phyloP scores from a whole-genome alignment of 2,113 vertebrate species.

The Eolophus roseicapilla region DNA sequence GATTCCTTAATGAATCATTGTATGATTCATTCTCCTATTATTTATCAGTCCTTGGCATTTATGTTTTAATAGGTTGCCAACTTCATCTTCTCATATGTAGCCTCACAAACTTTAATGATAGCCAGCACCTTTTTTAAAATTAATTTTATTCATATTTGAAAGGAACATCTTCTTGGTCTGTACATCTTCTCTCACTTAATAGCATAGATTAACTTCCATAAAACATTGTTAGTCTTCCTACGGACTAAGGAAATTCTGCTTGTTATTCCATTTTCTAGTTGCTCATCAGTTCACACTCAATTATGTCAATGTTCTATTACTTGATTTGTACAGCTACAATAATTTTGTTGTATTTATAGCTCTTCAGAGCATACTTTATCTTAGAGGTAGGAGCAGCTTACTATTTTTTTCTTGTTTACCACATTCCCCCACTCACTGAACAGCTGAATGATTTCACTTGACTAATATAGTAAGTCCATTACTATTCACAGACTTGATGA shows the following conservation, averaged over 20 bases:
- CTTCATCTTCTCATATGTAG: background rate
- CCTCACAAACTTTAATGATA: background rate
- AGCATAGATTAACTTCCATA: background rate
- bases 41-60: background rate
- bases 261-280: background rate
- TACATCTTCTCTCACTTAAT: background rate
- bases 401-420: background rate
- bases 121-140: background rate
- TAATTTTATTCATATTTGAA: background rate
- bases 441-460: background rate
- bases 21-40: background rate
- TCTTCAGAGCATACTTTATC: background rate
- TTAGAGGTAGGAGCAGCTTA: background rate
- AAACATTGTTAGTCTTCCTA: background rate
- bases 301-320: background rate
- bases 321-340: background rate
- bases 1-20: background rate
- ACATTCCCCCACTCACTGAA: accelerated
- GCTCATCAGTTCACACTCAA: background rate
- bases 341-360: background rate
- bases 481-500: background rate
- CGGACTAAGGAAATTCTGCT: background rate
- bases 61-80: background rate
- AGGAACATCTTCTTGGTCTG: background rate
- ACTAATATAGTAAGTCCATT: background rate